Evolutionary conservation across 2,888 invertebrate species (phyloP).

Genomic region (Himalopsyche japonica): DNA sequence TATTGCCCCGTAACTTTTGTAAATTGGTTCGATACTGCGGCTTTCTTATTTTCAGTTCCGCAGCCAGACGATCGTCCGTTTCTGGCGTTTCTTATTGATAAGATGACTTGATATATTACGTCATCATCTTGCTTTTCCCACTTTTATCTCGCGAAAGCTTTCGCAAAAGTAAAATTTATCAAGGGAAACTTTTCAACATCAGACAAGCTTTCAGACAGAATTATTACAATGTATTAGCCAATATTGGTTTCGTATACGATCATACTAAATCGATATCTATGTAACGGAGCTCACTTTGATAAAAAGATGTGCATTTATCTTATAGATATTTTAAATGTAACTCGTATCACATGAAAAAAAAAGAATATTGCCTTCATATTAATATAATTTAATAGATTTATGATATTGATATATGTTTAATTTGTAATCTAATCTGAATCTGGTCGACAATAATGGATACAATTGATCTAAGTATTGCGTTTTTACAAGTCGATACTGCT

Average conservation of each 20-base stretch:
- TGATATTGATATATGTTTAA: too few relatives aligned
- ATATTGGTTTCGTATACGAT: not conserved
- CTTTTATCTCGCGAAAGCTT: not conserved
- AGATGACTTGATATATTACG: slow-evolving; percentile 9
- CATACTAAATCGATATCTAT: too few relatives aligned
- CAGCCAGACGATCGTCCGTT: not conserved
- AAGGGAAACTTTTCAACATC: not conserved
- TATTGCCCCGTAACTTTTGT: slow-evolving; percentile 21
- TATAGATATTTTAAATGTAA: too few relatives aligned
- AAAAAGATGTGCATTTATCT: too few relatives aligned
- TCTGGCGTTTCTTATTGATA: not conserved
- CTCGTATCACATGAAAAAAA: too few relatives aligned
- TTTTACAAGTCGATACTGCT: too few relatives aligned
- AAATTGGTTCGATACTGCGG: slow-evolving; percentile 12
- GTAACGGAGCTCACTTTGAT: too few relatives aligned
- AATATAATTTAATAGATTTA: too few relatives aligned
- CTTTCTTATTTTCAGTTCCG: slow-evolving; percentile 17
- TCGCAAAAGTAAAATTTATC: not conserved
- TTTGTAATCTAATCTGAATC: too few relatives aligned
- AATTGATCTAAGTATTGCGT: too few relatives aligned
- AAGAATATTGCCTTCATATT: too few relatives aligned
- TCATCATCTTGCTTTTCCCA: not conserved
- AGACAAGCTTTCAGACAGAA: not conserved
- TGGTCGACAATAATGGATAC: too few relatives aligned
- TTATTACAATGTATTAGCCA: not conserved